A percentile compares a stretch with the other conserved stretches of the same genome.
phyloP scores from a whole-genome alignment of 2,113 vertebrate genomes.

The Ictalurus punctatus region DNA sequence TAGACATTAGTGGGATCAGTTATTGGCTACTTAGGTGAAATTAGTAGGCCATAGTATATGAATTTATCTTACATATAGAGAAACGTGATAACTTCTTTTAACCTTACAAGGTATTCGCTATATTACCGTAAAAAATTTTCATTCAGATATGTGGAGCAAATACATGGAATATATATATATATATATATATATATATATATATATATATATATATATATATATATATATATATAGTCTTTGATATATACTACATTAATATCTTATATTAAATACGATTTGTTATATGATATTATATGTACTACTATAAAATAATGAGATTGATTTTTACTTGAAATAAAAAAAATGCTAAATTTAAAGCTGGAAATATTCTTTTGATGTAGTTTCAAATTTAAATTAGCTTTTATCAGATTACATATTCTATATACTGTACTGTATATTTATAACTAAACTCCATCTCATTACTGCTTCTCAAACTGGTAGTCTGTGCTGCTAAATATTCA shows the following conservation, averaged over 20 bases:
- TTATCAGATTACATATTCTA: not conserved
- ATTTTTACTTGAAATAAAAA: not conserved
- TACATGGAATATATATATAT: not conserved
- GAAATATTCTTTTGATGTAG: not conserved
- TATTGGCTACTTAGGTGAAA: slow-evolving; percentile 45
- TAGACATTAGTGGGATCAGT: slow-evolving; percentile 27
- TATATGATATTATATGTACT: not conserved
- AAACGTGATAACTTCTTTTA: slow-evolving; percentile 10
- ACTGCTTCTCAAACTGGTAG: not conserved
- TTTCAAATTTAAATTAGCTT: not conserved
- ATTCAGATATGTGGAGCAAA: not conserved
- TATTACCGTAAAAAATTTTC: not conserved
- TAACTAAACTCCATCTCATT: not conserved
- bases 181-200: not conserved
- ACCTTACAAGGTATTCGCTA: not conserved
- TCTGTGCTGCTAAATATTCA: not conserved
- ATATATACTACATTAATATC: not conserved
- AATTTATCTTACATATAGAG: slow-evolving; percentile 15
- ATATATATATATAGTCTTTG: not conserved
- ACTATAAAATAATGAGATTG: not conserved
- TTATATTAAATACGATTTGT: not conserved
- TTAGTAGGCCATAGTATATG: slow-evolving; percentile 34
- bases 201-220: too few species aligned
- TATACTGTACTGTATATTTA: not conserved
- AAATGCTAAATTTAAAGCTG: not conserved